Evolutionary conservation across 2,797 vertebrate species (phyloP), one percentile per base, ranked within the genome.

Genomic region (Pipistrellus pipistrellus): DNA sequence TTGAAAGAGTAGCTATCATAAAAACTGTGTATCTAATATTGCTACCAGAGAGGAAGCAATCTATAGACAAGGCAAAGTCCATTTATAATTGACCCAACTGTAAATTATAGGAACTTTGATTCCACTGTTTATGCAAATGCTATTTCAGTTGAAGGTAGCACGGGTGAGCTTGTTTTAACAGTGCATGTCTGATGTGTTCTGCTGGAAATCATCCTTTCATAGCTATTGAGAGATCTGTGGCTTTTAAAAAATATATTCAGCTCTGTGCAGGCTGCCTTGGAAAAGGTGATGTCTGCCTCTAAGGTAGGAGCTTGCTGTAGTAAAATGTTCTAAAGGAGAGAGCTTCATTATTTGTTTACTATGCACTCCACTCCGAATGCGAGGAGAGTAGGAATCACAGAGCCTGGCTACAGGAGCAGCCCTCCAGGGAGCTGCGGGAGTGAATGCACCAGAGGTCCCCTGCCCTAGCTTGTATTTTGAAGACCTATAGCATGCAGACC

Each of bases 261-360:
- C 53, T 73, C 88, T 38, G 20, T 91, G 57, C 48, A 77, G 62
- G 30, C 71, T 90, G 88, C 38, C 66, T 96, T 17, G 41, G 44
- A 84, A 78, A 85, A 55, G 66, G 32, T 4, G 32, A 62, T 84
- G 78, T 91, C 83, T 89, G 92, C 30, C 1, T 55, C n/a, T 44
- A 38, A 93, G 88, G 72, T 73, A 86, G 83, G 59, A 73, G 38
- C 84, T 92, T 64, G 92, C 90, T 85, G 44, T 97, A 93, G 96
- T 94, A 93, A 95, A 95, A 68, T 59, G 35, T 91, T 81, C 78
- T 80, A 44, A 82, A 85, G 94, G 59, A 88, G 23, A 71, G 68
- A 85, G 93, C 93, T 91, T 88, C 25, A 0, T 66, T 73, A 62
- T 89, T 92, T 96, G 92, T 97, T 97, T 97, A 97, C 97, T 97